Conservation (phyloP, 1,140 invertebrate species). For the Himalopsyche phryganea region DNA sequence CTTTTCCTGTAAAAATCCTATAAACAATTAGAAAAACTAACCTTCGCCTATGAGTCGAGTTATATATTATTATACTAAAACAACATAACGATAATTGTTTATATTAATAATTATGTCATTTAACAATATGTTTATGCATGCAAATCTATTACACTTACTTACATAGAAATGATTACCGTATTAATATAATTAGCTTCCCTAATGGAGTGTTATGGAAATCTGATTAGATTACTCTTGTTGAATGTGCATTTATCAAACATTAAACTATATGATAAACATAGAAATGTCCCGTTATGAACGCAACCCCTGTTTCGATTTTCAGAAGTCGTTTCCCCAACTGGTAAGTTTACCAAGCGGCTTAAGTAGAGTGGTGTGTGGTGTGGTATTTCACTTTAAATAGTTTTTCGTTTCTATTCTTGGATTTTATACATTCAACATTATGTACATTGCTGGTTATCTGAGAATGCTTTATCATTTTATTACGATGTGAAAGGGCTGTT, state of each 20-base stretch:
- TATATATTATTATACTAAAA: not conserved
- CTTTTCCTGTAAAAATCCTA: too few relatives aligned
- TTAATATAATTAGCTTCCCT: not conserved
- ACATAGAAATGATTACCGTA: not conserved
- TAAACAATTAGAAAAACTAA: slow-evolving; percentile 1
- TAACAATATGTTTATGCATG: too few relatives aligned
- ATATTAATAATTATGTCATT: not conserved
- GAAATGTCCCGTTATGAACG: too few relatives aligned
- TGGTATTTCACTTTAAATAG: not conserved
- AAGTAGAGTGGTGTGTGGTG: slow-evolving; percentile 12
- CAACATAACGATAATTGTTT: too few relatives aligned
- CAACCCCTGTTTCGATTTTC: slow-evolving; percentile 31
- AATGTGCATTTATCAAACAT: too few relatives aligned
- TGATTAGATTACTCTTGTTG: not conserved
- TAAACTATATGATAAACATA: too few relatives aligned
- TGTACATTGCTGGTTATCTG: not conserved
- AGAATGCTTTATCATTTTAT: not conserved
- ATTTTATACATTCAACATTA: not conserved
- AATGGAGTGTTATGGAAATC: not conserved
- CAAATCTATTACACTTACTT: not conserved
- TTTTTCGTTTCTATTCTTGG: not conserved
- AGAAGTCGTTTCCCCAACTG: slow-evolving; percentile 31
- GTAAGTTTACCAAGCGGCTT: slow-evolving; percentile 30
- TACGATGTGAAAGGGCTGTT: not conserved
- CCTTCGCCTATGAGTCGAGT: slow-evolving; percentile 27